phyloP scores from a whole-genome alignment of 2,113 vertebrate genomes.

The Uria lomvia region DNA sequence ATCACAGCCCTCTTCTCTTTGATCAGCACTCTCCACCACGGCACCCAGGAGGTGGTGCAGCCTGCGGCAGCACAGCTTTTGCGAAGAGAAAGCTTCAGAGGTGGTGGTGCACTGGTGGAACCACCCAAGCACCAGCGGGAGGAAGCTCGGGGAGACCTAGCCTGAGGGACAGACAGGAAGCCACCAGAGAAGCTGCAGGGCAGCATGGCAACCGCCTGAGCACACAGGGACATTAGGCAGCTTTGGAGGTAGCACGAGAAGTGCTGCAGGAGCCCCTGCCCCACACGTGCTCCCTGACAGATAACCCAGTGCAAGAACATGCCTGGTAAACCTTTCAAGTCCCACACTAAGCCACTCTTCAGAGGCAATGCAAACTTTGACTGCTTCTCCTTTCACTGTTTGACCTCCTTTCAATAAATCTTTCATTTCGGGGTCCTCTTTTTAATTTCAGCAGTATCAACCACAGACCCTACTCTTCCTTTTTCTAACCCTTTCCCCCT shows the following conservation, averaged over 20 bases:
- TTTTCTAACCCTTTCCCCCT: neutral
- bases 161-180: neutral
- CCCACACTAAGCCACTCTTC: neutral
- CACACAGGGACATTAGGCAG: rapidly evolving
- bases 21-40: rapidly evolving
- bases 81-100: neutral
- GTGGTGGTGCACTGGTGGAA: neutral
- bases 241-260: neutral
- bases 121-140: neutral
- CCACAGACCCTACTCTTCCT: neutral
- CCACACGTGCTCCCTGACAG: rapidly evolving
- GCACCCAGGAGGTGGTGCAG: neutral
- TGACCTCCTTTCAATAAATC: neutral
- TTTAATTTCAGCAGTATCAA: neutral
- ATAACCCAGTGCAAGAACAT: neutral
- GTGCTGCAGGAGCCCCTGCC: neutral
- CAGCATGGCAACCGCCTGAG: neutral
- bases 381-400: neutral
- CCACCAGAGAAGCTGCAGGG: neutral
- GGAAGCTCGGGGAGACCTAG: neutral
- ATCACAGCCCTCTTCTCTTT: neutral
- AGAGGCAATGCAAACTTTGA: neutral
- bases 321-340: neutral
- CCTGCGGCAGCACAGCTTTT: neutral
- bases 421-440: neutral